Evolutionary conservation across 23 tunicate species (phyloP).

Genomic region (Pegea sp.): DNA sequence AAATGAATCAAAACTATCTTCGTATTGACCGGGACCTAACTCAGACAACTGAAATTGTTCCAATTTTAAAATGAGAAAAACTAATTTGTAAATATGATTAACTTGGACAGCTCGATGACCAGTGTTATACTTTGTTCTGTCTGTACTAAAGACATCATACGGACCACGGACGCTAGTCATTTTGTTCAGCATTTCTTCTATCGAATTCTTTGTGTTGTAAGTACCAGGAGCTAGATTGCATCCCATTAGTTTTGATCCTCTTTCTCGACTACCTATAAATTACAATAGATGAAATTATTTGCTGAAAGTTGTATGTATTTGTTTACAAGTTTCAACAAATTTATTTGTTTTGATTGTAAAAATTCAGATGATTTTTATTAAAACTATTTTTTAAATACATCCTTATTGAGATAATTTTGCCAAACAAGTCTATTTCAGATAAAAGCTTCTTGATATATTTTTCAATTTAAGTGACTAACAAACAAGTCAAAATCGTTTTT

Average conservation of each 20-base stretch:
- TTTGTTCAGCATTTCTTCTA: constrained; percentile 46
- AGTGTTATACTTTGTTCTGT: constrained; percentile 20
- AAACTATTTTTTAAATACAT: no score
- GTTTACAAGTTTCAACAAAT: no score
- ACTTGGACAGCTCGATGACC: constrained; percentile 57
- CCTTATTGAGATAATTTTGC: no score
- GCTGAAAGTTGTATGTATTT: not conserved
- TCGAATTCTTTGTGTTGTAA: constrained; percentile 39
- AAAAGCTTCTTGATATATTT: no score
- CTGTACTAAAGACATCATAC: constrained; percentile 71
- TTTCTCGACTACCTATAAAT: not conserved
- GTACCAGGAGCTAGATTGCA: constrained; percentile 80
- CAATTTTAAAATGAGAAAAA: no score
- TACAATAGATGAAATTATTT: no score
- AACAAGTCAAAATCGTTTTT: no score
- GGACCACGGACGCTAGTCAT: constrained; percentile 91
- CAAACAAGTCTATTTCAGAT: no score
- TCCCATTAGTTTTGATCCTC: constrained; percentile 8
- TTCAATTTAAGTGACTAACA: no score
- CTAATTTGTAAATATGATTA: not conserved
- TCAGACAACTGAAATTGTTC: constrained; percentile 6
- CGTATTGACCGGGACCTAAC: constrained; percentile 81
- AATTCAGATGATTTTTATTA: no score
- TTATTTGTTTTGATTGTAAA: no score
- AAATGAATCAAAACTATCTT: constrained; percentile 7